Evolutionary conservation across 1,140 invertebrate genomes (phyloP), one percentile per base, ranked within the genome.

Genomic region (Ceratitis capitata): DNA sequence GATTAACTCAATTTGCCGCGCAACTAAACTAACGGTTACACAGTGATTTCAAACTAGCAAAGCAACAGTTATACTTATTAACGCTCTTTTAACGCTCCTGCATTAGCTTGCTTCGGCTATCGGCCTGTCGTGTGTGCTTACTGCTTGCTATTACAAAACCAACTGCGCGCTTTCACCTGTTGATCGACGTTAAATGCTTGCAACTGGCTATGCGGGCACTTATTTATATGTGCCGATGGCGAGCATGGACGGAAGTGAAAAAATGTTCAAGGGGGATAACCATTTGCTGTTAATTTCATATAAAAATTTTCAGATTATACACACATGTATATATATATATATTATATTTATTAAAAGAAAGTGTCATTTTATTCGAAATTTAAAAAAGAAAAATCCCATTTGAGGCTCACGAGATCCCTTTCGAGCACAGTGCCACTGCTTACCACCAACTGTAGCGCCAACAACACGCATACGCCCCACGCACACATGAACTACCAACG

Each of bases 141-240:
- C 69, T 42, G 69, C 32, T 45, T 42, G 39, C 69, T n/a, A 23
- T 23, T 39, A 45, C 19, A n/a, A 47, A 78, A 12, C 39, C 69
- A 78, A 78, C 69, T 78, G 39, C 16, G 69, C 32, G 32, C 69
- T 78, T 78, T n/a, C 69, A 78, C 69, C 69, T 78, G 69, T 78
- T 78, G 69, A 78, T 78, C 69, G 69, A 42, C 69, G 39, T 78
- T 78, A 78, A 78, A 78, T 78, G 69, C 32, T n/a, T 42, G 39
- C n/a, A 78, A 45, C 35, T 78, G 39, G 39, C 39, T 45, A 42
- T 1, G 69, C 12, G 69, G 39, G 16, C 64, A 78, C 39, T 78
- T 78, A 78, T 78, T 78, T 78, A 78, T 78, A 78, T 78, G 39
- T 42, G 39, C 69, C 69, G 45, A 10, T n/a, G 39, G 69, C 69